Evolutionary conservation across 1,140 invertebrate species (phyloP), one percentile per base, ranked within the genome.

Genomic region (Matsumurasca onukii): DNA sequence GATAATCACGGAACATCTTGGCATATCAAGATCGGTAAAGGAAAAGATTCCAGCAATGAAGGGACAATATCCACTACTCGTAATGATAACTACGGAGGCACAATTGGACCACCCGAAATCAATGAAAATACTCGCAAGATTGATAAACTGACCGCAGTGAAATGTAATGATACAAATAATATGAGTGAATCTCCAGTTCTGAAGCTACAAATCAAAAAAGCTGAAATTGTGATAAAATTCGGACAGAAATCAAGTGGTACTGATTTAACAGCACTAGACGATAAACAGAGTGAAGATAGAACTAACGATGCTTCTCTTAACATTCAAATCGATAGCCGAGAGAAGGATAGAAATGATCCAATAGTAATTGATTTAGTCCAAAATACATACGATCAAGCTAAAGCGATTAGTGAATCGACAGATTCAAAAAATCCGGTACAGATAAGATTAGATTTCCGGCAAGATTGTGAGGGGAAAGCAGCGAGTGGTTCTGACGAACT

Each of bases 161-260:
- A 34, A 59, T 51, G 31, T 57, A 61, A 25, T 5, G 67, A 71
- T 62, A 34, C 49, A 20, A 57, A 34, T 51, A 61, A 57, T 49
- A 61, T 2, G 1, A 69, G 48, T 31, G 71, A 75, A 17, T 73
- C 73, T 34, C 71, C 74, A 2, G 75, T 76, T 39, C 55, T 76
- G 12, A 76, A 76, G 69, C 64, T 76, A 15, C 74, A 75, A 69
- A 76, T 76, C n/a, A 76, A 76, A 67, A 76, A 74, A 24, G 74
- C 75, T 17, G 75, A 75, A 72, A 76, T 76, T 49, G 75, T 76
- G 25, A 76, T 76, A 24, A 74, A 76, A 68, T 76, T 76, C 68
- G 74, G 72, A 1, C 70, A 71, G 55, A 61, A 66, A 30, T 27
- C 62, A 17, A 70, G 64, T 27, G 70, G 63, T 48, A 71, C 63